Evolutionary conservation across 2,888 invertebrate genomes (phyloP), one percentile per base, ranked within the genome.

Genomic region (Scaptomyza parva): DNA sequence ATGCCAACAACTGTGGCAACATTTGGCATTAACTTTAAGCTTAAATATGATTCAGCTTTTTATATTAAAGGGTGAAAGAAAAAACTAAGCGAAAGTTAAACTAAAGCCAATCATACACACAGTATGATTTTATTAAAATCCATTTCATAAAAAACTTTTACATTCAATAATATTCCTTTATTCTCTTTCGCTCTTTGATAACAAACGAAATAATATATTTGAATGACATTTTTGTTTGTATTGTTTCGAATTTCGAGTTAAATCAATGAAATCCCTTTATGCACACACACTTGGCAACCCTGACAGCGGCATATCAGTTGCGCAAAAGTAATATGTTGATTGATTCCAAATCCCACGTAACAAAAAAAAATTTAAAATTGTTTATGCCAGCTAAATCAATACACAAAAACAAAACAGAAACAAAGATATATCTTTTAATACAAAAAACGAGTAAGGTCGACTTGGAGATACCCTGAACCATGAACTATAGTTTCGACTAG

Each of bases 311-410:
- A 11, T 6, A 18, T 28, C 14, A 17, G 6, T 8, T 17, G 62
- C 47, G 33, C 47, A 45, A 45, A 20, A 61, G 20, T 28, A 30
- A 39, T 60, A 44, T 58, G 28, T 28, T 58, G 44, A 59, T 59
- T 59, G 45, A 59, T 45, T 45, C 18, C 9, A 33, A 47, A 26
- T 30, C 17, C 28, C 37, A 7, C 22, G 3, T 12, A 30, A 11
- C 30, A 30, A 11, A 43, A 20, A 33, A 45, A 60, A 59, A 24
- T 18, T 11, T 8, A n/a, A n/a, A n/a, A n/a, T n/a, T n/a, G n/a
- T n/a, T n/a, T n/a, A n/a, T n/a, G n/a, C n/a, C n/a, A n/a, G n/a
- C n/a, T n/a, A n/a, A n/a, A n/a, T n/a, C n/a, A n/a, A 22, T 22
- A 5, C 22, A 26, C 3, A 17, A 24, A 14, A 3, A 18, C 4